Evolutionary conservation across 2,113 vertebrate genomes (phyloP).

Genomic region (Ailurus styani): DNA sequence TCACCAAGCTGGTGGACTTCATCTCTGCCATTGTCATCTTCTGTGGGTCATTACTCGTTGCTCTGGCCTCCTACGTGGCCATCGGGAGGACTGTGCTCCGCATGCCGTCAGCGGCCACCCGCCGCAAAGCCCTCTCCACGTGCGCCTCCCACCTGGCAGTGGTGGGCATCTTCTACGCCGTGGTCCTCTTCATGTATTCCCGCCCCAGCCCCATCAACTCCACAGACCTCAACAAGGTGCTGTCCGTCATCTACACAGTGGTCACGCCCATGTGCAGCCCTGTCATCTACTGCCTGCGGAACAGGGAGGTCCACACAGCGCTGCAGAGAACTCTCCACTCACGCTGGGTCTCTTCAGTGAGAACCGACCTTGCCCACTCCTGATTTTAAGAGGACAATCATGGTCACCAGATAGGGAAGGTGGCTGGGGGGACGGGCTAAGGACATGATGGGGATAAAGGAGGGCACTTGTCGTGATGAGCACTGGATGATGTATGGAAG

Average conservation of each 20-base stretch:
- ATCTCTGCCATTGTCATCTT: constrained; percentile 53
- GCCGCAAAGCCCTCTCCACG: constrained; percentile 69
- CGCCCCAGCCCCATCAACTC: background rate
- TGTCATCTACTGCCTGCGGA: constrained; percentile 57
- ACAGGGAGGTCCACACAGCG: background rate
- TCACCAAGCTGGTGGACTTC: constrained; percentile 64
- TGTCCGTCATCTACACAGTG: constrained; percentile 55
- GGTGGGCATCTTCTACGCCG: constrained; percentile 69
- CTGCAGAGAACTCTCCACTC: background rate
- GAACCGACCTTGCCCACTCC: background rate
- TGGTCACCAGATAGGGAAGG: background rate
- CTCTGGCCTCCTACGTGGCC: constrained; percentile 61
- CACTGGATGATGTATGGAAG: background rate
- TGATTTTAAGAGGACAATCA: background rate
- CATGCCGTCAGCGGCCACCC: background rate
- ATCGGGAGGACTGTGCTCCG: constrained; percentile 45
- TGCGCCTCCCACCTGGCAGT: constrained; percentile 69
- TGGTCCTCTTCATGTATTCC: background rate
- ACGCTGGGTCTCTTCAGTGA: background rate
- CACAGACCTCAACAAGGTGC: constrained; percentile 36
- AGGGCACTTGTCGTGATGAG: background rate
- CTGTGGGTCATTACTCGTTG: background rate
- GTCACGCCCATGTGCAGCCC: constrained; percentile 52
- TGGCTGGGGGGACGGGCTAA: background rate
- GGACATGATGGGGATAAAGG: background rate